These are phyloP conservation scores for Huso huso DNA, from an alignment of 2,797 vertebrate genomes.

Conservation along the genomic window DNA sequence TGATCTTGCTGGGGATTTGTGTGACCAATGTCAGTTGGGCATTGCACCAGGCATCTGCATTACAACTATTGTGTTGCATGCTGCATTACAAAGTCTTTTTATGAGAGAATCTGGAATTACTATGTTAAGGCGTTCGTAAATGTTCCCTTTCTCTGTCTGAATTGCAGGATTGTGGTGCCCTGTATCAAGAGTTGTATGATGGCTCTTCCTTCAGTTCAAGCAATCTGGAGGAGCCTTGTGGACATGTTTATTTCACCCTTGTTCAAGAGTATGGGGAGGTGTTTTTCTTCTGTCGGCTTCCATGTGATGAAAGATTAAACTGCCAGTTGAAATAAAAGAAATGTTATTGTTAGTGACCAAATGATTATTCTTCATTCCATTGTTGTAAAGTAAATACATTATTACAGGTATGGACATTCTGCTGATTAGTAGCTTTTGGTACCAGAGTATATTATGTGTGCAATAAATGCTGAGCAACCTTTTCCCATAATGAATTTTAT, in stretches of 20 bases:
- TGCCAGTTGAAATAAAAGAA: no score
- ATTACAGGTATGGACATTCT: not conserved
- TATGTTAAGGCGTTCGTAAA: not conserved
- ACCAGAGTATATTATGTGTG: conserved; percentile 13
- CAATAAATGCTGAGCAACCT: conserved; percentile 19
- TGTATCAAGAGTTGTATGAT: conserved; percentile 71
- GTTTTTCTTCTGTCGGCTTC: conserved; percentile 64
- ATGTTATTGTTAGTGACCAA: no score
- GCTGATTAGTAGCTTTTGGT: conserved; percentile 2
- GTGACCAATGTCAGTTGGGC: no score
- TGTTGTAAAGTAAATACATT: conserved; percentile 7
- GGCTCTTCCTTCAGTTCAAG: conserved; percentile 68
- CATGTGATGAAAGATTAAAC: conserved; percentile 54
- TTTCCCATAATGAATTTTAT: conserved; percentile 30
- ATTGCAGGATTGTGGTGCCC: conserved; percentile 78
- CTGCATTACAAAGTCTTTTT: no score
- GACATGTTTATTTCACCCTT: conserved; percentile 65
- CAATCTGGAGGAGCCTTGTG: conserved; percentile 74
- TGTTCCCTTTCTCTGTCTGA: conserved; percentile 2
- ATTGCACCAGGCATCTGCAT: no score
- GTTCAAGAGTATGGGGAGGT: conserved; percentile 65
- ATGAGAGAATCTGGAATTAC: not conserved
- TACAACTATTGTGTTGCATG: no score
- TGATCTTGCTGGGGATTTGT: no score
- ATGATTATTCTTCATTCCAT: conserved; percentile 13